Conservation (phyloP, 2,888 invertebrate species). For the Carabus problematicus region DNA sequence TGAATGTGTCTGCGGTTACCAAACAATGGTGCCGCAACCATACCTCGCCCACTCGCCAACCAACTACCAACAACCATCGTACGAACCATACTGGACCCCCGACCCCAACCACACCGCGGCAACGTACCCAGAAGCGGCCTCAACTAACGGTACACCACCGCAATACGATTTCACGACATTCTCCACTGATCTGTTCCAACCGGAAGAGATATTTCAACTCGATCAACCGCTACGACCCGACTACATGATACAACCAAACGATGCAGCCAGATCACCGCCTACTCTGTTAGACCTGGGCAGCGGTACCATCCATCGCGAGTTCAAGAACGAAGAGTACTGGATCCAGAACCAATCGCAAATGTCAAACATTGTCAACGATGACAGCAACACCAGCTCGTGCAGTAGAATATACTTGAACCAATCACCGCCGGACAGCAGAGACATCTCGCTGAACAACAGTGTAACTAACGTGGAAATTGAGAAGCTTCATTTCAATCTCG, state of each 20-base stretch:
- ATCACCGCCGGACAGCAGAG: slow-evolving; percentile 63
- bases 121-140: slow-evolving; percentile 47
- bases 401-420: slow-evolving; percentile 59
- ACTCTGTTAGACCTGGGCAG: slow-evolving; percentile 76
- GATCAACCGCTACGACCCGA: slow-evolving; percentile 76
- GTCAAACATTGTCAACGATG: slow-evolving; percentile 60
- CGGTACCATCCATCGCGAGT: slow-evolving; percentile 70
- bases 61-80: slow-evolving; percentile 52
- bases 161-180: slow-evolving; percentile 66
- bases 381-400: slow-evolving; percentile 58
- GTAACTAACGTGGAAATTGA: slow-evolving; percentile 49
- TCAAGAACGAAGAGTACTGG: slow-evolving; percentile 70
- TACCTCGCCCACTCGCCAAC: slow-evolving; percentile 52
- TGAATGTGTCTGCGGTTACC: slow-evolving; percentile 72
- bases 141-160: slow-evolving; percentile 56
- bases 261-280: slow-evolving; percentile 68
- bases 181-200: slow-evolving; percentile 74
- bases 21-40: slow-evolving; percentile 53
- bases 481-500: slow-evolving; percentile 44
- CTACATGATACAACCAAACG: slow-evolving; percentile 62
- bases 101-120: slow-evolving; percentile 56
- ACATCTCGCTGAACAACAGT: slow-evolving; percentile 56
- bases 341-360: slow-evolving; percentile 64
- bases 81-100: slow-evolving; percentile 58
- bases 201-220: slow-evolving; percentile 79